Conservation (phyloP, 1,140 invertebrate genomes). For the Thaumetopoea pityocampa region DNA sequence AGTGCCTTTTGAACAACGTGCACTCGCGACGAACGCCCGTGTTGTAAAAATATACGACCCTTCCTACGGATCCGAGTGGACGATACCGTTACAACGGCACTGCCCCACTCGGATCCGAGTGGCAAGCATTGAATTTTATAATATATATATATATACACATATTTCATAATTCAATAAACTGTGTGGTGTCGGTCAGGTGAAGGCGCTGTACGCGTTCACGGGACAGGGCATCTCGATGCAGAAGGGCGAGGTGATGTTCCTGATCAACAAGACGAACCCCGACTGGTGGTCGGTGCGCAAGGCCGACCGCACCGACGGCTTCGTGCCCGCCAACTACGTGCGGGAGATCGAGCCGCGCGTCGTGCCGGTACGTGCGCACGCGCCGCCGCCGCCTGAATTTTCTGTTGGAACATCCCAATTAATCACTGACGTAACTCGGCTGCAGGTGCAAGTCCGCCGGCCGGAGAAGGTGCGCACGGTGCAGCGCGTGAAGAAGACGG, state of each 20-base stretch:
- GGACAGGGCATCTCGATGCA: conserved; percentile 95
- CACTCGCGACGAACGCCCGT: too few relatives aligned
- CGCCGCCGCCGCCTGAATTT: too few relatives aligned
- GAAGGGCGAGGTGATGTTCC: conserved; percentile 95
- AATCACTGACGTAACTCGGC: conserved; percentile 25
- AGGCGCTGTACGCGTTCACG: conserved; percentile 91
- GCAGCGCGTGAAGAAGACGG: conserved; percentile 92
- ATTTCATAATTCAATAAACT: too few relatives aligned
- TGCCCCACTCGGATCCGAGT: too few relatives aligned
- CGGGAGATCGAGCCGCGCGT: conserved; percentile 93
- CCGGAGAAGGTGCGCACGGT: conserved; percentile 89
- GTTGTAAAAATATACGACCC: too few relatives aligned
- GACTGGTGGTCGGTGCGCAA: conserved; percentile 99
- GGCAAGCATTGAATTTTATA: too few relatives aligned
- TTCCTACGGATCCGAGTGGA: too few relatives aligned
- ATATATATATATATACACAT: too few relatives aligned
- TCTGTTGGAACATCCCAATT: too few relatives aligned
- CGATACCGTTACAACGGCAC: too few relatives aligned
- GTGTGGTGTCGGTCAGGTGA: conserved; percentile 79
- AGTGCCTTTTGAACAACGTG: too few relatives aligned
- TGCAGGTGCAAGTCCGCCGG: conserved; percentile 87
- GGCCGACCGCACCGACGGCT: conserved; percentile 93
- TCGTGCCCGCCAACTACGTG: conserved; percentile 98
- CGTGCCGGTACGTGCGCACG: conserved; percentile 77
- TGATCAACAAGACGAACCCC: conserved; percentile 95